Base-by-base conservation (phyloP, 2,888 invertebrate genomes). In the Sphinx pinastri region DNA sequence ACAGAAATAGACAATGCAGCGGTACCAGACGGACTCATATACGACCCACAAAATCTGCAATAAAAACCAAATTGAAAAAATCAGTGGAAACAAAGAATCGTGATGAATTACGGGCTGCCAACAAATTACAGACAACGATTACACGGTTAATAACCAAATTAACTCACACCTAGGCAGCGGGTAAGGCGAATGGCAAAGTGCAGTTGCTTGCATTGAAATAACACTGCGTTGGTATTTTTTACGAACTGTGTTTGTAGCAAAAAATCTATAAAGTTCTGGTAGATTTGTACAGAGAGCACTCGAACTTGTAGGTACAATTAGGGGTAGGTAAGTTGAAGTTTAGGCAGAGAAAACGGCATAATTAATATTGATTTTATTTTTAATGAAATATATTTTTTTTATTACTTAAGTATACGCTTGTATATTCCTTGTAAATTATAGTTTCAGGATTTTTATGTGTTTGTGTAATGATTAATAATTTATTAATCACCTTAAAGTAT, bases 21-120 rank as follows among this genome's bases (percentile, higher is more conserved):
- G 25, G 25, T 25, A 25, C 25, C 25, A 25, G 2, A 25, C 25
- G 25, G 25, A 38, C 38, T 38, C 38, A 3, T 8, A 38, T 38
- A 38, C 38, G 13, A 51, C 11, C 12, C 51, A 51, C 16, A 58
- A 58, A 58, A 49, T 55, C 54, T 49, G 10, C 19, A 55, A 55
- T 11, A 55, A 55, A 19, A 55, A 55, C 55, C n/a, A 55, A 54
- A 67, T 13, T 49, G 19, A 13, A 8, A 63, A 16, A 63, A 49
- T 25, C 63, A 63, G 49, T 63, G 47, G 63, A 49, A 68, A 73
- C 72, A 68, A 67, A 75, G 75, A 78, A 77, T 81, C 80, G 80
- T 81, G 82, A 79, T 84, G 82, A 87, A 85, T 86, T 86, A 87
- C 84, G 84, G 86, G 78, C 85, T 86, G 84, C 84, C 77, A 86